phyloP scores from a whole-genome alignment of 2,888 invertebrate genomes.

The Dasypolia templi region DNA sequence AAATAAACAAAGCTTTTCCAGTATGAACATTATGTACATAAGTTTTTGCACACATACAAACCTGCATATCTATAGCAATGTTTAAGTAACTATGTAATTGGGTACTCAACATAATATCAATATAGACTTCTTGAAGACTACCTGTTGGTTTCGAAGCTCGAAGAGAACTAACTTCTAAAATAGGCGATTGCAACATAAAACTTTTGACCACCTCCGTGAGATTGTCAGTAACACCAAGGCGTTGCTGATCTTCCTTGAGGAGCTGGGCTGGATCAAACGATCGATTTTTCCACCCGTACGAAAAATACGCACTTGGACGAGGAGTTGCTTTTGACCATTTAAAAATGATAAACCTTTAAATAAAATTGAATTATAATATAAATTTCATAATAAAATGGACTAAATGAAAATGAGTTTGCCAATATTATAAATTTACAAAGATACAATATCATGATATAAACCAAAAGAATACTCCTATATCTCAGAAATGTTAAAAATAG shows the following conservation, averaged over 20 bases:
- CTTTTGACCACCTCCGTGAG: neutral
- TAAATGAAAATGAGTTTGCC: neutral
- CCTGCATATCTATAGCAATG: too few species aligned
- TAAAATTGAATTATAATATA: neutral
- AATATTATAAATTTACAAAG: neutral
- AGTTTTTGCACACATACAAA: too few species aligned
- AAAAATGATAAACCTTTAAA: neutral
- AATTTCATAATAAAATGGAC: neutral
- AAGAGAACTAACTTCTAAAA: too few species aligned
- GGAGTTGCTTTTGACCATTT: neutral
- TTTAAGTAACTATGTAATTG: too few species aligned
- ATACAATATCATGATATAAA: neutral
- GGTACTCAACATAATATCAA: too few species aligned
- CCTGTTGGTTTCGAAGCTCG: too few species aligned
- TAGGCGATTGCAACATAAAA: too few species aligned
- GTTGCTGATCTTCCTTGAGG: neutral
- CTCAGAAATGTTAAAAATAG: neutral
- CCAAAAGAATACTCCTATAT: neutral
- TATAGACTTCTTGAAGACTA: too few species aligned
- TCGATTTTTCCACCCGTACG: neutral
- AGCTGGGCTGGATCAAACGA: neutral
- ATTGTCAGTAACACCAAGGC: neutral
- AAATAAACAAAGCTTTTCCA: too few species aligned
- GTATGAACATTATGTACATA: too few species aligned
- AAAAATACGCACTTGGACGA: neutral